Percentiles rank a stretch among this genome's conserved stretches.
Evolutionary conservation across 2,113 vertebrate genomes (phyloP).

Genomic region (Pteronura brasiliensis): DNA sequence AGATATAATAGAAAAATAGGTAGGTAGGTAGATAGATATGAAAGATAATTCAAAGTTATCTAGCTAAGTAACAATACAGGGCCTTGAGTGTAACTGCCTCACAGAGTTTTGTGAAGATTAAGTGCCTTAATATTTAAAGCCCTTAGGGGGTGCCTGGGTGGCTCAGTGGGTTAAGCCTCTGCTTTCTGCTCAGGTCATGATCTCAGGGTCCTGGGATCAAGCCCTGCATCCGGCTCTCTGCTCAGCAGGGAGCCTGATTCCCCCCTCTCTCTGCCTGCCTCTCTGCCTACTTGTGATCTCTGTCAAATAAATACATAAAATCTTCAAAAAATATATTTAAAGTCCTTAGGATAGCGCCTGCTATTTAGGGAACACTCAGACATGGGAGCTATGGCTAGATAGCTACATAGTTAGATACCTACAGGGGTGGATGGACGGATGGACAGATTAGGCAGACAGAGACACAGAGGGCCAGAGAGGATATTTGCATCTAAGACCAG

Average conservation of each 20-base stretch:
- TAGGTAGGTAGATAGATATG: not conserved
- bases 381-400: not conserved
- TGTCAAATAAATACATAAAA: too few relatives aligned
- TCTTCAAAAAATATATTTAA: not conserved
- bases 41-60: not conserved
- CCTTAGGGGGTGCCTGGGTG: too few relatives aligned
- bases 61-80: not conserved
- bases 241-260: too few relatives aligned
- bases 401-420: not conserved
- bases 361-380: not conserved
- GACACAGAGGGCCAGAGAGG: not conserved
- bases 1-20: not conserved
- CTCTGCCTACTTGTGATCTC: too few relatives aligned
- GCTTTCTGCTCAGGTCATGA: too few relatives aligned
- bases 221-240: too few relatives aligned
- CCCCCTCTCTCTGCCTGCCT: too few relatives aligned
- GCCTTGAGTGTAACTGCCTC: not conserved
- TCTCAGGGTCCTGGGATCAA: too few relatives aligned
- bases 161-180: too few relatives aligned
- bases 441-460: not conserved
- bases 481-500: not conserved
- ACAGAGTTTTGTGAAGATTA: too few relatives aligned
- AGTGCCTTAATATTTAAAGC: too few relatives aligned
- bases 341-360: not conserved
- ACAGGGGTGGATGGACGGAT: too few relatives aligned